phyloP scores from a whole-genome alignment of 1,140 invertebrate genomes.

The Euglossa dilemma region DNA sequence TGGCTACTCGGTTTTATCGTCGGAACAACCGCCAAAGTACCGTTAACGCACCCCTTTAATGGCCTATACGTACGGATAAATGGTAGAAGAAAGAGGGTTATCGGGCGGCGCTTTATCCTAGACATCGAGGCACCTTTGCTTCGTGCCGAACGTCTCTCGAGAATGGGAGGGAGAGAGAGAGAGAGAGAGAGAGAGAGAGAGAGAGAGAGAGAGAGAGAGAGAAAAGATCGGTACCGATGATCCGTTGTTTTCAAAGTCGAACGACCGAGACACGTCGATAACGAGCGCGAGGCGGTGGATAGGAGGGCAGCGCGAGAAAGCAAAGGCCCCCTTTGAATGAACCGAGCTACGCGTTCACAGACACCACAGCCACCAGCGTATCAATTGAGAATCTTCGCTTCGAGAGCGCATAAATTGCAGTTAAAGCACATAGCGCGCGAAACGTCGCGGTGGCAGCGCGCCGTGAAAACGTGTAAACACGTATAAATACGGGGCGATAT shows the following conservation, averaged over 20 bases:
- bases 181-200: background rate
- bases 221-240: background rate
- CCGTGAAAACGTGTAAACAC: background rate
- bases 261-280: background rate
- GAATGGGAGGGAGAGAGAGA: background rate
- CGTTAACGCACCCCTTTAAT: constrained; percentile 4
- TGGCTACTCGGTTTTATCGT: background rate
- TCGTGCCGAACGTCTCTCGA: background rate
- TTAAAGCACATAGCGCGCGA: background rate
- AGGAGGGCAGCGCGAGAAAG: background rate
- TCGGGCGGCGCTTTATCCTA: too few species aligned
- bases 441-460: background rate
- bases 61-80: background rate
- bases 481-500: constrained; percentile 15
- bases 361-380: background rate
- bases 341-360: constrained; percentile 1
- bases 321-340: constrained; percentile 16
- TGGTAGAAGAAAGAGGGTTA: background rate
- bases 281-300: background rate
- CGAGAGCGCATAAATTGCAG: constrained; percentile 9
- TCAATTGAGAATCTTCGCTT: constrained; percentile 23
- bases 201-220: background rate
- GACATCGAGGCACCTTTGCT: too few species aligned
- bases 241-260: background rate
- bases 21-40: background rate